Evolutionary conservation across 2,888 invertebrate genomes (phyloP).

Genomic region (Isotomurus palustris): DNA sequence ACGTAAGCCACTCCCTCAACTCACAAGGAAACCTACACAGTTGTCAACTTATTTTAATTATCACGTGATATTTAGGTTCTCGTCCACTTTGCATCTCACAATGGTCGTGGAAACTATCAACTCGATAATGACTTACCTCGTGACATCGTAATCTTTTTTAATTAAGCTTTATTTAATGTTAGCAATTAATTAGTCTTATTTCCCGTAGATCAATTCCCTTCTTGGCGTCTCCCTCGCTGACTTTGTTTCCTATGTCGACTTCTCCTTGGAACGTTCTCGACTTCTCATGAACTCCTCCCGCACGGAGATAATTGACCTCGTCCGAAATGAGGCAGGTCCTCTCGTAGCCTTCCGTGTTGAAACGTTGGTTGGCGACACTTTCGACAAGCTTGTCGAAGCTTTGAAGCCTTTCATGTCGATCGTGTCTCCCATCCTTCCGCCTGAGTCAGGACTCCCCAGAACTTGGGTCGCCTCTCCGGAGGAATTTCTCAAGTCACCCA

Average conservation of each 20-base stretch:
- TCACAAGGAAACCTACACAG: conserved; percentile 3
- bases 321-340: conserved; percentile 1
- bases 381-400: neutral
- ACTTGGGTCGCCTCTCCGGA: neutral
- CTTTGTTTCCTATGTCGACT: conserved; percentile 8
- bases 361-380: neutral
- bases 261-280: neutral
- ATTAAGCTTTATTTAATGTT: neutral
- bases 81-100: no score
- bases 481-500: neutral
- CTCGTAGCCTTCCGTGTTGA: neutral
- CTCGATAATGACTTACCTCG: no score
- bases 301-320: neutral
- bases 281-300: neutral
- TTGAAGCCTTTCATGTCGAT: neutral
- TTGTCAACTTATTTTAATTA: no score
- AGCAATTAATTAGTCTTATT: conserved; percentile 2
- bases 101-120: no score
- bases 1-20: conserved; percentile 12
- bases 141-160: conserved; percentile 7
- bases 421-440: neutral
- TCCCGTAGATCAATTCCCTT: conserved; percentile 4
- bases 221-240: conserved; percentile 6
- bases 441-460: no score
- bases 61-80: no score